phyloP scores from a whole-genome alignment of 2,888 invertebrate genomes.

The Nephrotoma appendiculata region DNA sequence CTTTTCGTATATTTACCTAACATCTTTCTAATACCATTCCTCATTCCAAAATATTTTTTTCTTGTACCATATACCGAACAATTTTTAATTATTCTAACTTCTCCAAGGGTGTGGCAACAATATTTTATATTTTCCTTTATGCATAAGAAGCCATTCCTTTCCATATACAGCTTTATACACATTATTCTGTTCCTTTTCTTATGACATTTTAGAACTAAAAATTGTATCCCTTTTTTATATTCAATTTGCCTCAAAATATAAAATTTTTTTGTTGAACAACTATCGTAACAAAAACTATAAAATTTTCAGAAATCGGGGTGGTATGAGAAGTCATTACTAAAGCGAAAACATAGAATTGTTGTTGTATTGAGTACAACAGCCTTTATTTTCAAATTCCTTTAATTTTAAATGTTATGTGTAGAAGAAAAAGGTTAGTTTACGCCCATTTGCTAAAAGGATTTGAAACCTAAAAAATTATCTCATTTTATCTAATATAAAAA shows the following conservation, averaged over 20 bases:
- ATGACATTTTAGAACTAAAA: not conserved
- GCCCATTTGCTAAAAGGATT: not conserved
- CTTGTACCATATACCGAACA: not conserved
- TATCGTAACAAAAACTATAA: not conserved
- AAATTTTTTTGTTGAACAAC: not conserved
- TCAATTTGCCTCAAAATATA: not conserved
- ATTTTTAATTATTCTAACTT: not conserved
- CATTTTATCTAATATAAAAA: not conserved
- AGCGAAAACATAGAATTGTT: not conserved
- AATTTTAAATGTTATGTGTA: not conserved
- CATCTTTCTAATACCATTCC: not conserved
- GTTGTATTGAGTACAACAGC: not conserved
- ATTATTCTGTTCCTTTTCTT: not conserved
- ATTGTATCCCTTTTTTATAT: not conserved
- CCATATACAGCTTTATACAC: not conserved
- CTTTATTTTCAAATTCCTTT: not conserved
- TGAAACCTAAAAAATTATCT: not conserved
- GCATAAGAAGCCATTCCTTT: not conserved
- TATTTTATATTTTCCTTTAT: not conserved
- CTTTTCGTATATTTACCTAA: not conserved
- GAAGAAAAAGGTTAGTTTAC: not conserved
- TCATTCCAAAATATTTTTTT: not conserved
- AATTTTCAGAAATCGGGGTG: not conserved
- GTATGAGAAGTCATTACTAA: not conserved
- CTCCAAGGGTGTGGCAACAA: not conserved